Conservation (phyloP, 2,888 invertebrate species). For the Myopa testacea region DNA sequence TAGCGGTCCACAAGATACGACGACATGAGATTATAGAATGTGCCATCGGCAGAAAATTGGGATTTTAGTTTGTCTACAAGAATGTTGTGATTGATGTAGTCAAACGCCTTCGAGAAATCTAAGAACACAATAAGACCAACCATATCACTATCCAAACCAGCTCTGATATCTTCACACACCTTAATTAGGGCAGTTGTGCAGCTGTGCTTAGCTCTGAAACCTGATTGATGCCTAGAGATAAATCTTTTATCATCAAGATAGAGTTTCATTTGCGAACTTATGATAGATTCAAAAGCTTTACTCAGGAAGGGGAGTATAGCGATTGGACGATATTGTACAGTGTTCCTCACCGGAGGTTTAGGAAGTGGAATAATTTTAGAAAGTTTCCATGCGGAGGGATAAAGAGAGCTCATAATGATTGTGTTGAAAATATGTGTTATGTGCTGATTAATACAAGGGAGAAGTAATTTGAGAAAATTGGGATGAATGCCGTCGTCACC, state of each 20-base stretch:
- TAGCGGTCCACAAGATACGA: constrained; percentile 9
- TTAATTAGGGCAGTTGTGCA: constrained; percentile 29
- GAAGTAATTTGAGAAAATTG: no score
- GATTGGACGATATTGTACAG: constrained; percentile 18
- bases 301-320: constrained; percentile 22
- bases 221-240: constrained; percentile 4
- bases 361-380: constrained; percentile 24
- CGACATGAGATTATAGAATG: constrained; percentile 4
- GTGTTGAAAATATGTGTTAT: no score
- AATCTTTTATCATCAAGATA: constrained; percentile 3
- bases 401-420: no score
- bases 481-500: no score
- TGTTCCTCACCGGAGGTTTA: background rate
- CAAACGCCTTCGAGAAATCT: constrained; percentile 28
- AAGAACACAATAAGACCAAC: constrained; percentile 24
- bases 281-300: constrained; percentile 9
- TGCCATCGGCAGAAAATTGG: background rate
- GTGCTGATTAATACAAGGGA: no score
- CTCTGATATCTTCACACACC: constrained; percentile 17
- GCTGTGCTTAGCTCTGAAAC: constrained; percentile 18
- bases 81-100: constrained; percentile 7
- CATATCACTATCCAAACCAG: constrained; percentile 29
- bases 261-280: constrained; percentile 12
- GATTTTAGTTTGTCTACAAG: background rate
- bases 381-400: constrained; percentile 14